These are phyloP conservation scores for Sigmodon hispidus DNA, from an alignment of 2,113 vertebrate genomes.

Conservation along the genomic window DNA sequence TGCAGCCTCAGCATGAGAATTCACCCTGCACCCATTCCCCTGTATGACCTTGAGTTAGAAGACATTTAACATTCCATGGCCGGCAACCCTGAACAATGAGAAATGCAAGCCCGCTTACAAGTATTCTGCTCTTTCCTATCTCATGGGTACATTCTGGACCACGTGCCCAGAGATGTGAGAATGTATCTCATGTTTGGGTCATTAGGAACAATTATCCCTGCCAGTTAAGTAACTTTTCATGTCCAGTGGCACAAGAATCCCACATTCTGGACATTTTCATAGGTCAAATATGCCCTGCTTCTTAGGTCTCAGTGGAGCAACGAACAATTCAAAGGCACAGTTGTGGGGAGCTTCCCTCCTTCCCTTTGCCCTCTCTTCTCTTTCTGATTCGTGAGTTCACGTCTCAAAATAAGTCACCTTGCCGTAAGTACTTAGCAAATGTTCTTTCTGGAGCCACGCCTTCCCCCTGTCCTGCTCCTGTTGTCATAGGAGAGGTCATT, in stretches of 20 bases:
- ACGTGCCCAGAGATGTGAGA: neutral
- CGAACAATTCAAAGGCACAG: neutral
- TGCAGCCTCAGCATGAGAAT: neutral
- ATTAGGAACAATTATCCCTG: neutral
- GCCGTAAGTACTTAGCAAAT: neutral
- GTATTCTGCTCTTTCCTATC: neutral
- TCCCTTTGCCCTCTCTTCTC: neutral
- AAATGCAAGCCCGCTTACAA: neutral
- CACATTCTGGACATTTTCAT: neutral
- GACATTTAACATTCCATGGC: neutral
- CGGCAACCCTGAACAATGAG: neutral
- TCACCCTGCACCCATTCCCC: neutral
- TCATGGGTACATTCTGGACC: neutral
- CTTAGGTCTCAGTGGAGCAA: neutral
- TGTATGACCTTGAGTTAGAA: neutral
- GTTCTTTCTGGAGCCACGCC: too few species aligned
- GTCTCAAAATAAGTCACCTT: neutral
- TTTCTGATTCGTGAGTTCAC: neutral
- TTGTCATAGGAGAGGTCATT: neutral
- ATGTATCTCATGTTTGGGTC: neutral
- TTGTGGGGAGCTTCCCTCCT: neutral
- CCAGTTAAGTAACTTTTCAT: neutral
- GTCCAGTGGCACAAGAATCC: neutral
- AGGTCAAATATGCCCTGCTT: neutral
- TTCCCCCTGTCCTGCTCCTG: too few species aligned